Evolutionary conservation across 2,888 invertebrate species (phyloP), one percentile per base, ranked within the genome.

Genomic region (Rotaria magnacalcarata): DNA sequence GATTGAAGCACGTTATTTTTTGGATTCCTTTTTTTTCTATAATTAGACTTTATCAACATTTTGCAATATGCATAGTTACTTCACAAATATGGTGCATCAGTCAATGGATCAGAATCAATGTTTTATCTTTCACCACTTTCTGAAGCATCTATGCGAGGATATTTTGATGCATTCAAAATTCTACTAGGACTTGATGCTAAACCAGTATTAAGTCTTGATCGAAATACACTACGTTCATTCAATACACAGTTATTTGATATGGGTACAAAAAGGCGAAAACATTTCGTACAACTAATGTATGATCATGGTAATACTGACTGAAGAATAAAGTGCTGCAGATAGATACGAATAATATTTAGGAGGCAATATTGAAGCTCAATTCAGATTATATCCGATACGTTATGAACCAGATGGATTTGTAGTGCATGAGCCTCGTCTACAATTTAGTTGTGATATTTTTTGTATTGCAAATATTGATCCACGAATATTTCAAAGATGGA

Each of bases 261-360:
- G 6, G 34, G 34, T 34, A 19, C 8, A n/a, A 80, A 47, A 47
- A 47, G 80, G 24, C 43, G 80, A 24, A 47, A 24, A 80, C 43
- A n/a, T 47, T 80, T 47, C n/a, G 24, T 80, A 24, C 80, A 80
- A n/a, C 34, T 80, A 47, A n/a, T 80, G n/a, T 80, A 80, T n/a
- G 80, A 80, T n/a, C 47, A 80, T 80, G 80, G 80, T 80, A 80
- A 47, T 16, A 47, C 6, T 67, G 21, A 47, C 47, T 11, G 14
- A 16, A 52, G 52, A n/a, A 60, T 74, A 27, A 1, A 41, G 5
- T 21, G 21, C 7, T 0, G 24, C 43, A 75, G 5, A 2, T 24
- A 24, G 4, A 43, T 75, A 4, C 8, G 27, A 3, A 75, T 47
- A 8, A 6, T 43, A 47, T 80, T 47, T 80, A 80, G 80, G 80